Base-by-base conservation (phyloP, 2,113 vertebrate species). In the Propithecus coquereli region DNA sequence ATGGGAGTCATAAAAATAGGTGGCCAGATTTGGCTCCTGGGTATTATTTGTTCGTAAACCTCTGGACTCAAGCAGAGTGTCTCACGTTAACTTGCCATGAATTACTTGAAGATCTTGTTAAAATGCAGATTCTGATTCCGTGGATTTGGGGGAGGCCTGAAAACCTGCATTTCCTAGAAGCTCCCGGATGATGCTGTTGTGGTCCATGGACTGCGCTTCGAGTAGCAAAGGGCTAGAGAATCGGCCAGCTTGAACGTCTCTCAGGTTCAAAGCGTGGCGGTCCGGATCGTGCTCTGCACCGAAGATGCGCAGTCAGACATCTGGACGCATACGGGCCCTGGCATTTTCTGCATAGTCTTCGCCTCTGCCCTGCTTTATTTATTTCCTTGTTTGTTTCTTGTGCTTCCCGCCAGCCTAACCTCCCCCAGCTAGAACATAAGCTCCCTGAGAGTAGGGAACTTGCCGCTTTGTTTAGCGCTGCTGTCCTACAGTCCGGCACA, bases 391-490 rank as follows among this genome's bases (percentile, higher is more conserved):
- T 87, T 89, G 22, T 52, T 57, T 87, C 27, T 86, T n/a, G 66
- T 89, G 17, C 45, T 45, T 86, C 14, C 12, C 3, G 2, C 11
- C n/a, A 68, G 63, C n/a, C 8, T 50, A 16, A 40, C 71, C 66
- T 76, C 43, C 11, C 4, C 47, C 13, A 0, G 2, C n/a, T 54
- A 74, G 91, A 97, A 50, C 77, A 50, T 30, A 86, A 91, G 73
- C 79, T 45, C 82, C 66, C 45, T 79, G 95, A 91, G 86, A 95
- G 50, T 59, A 52, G 6, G 59, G 27, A 8, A 52, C 30, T 71
- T 0, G 23, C 30, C 66, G 57, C 66, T 59, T 87, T 86, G 47
- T 27, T 89, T 27, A 34, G 32, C 9, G 11, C 50, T 65, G 25
- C 30, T 17, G 9, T 37, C n/a, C 59, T 13, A 32, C 61, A 18